Evolutionary conservation across 2,888 invertebrate species (phyloP).

Genomic region (Lydus trimaculatus): DNA sequence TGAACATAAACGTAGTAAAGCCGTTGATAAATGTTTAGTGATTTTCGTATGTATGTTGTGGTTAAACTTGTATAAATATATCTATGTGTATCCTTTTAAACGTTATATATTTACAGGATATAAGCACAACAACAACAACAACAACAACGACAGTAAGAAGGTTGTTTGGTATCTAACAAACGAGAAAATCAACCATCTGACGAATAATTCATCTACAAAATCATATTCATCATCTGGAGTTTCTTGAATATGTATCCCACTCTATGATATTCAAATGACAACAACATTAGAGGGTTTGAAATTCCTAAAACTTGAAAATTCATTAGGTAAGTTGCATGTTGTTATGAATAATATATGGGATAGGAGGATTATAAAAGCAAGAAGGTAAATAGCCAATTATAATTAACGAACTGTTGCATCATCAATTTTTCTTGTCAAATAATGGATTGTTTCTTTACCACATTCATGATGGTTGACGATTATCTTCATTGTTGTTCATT

Average conservation of each 20-base stretch:
- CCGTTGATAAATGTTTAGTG: slow-evolving; percentile 33
- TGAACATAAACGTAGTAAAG: slow-evolving; percentile 26
- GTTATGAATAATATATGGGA: background rate
- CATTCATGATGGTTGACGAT: slow-evolving; percentile 26
- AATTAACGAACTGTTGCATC: slow-evolving; percentile 27
- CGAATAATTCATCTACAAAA: background rate
- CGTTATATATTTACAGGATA: background rate
- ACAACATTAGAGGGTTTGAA: background rate
- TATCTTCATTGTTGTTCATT: slow-evolving; percentile 25
- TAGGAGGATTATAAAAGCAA: background rate
- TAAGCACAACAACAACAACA: too few species aligned
- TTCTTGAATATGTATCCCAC: background rate
- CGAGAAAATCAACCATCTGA: slow-evolving; percentile 23
- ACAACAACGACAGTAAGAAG: slow-evolving; percentile 15
- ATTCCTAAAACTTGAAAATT: too few species aligned
- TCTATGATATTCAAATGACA: background rate
- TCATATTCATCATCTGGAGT: background rate
- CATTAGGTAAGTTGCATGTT: background rate
- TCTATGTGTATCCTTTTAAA: background rate
- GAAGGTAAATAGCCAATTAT: background rate
- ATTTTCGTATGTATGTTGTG: slow-evolving; percentile 30
- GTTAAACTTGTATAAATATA: slow-evolving; percentile 7
- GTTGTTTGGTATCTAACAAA: slow-evolving; percentile 21
- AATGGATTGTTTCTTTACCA: slow-evolving; percentile 27
- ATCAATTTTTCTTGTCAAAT: slow-evolving; percentile 26